phyloP scores from a whole-genome alignment of 2,888 invertebrate species.

The Nycteola revayana region DNA sequence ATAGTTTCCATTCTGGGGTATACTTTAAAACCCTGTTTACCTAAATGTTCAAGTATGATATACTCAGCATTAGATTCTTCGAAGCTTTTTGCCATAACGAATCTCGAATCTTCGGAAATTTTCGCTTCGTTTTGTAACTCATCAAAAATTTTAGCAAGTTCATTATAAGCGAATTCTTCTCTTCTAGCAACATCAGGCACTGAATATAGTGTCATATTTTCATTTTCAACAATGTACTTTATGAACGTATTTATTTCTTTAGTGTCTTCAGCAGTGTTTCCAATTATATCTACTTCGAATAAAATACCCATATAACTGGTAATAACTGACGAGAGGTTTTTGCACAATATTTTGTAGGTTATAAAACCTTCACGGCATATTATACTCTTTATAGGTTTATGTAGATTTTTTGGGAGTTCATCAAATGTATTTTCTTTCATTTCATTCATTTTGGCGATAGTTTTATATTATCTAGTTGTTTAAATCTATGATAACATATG shows the following conservation, averaged over 20 bases:
- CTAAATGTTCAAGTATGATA: constrained; percentile 52
- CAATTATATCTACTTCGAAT: constrained; percentile 44
- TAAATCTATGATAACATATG: too few species aligned
- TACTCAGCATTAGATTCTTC: constrained; percentile 37
- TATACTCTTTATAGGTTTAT: constrained; percentile 23
- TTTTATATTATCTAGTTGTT: too few species aligned
- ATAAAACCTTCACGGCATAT: constrained; percentile 33
- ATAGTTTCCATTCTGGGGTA: constrained; percentile 42
- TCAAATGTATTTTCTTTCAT: too few species aligned
- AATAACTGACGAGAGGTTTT: constrained; percentile 36
- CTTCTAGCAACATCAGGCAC: constrained; percentile 39
- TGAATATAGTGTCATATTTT: constrained; percentile 38
- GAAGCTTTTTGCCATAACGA: constrained; percentile 40
- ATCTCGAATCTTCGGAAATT: constrained; percentile 42
- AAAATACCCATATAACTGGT: constrained; percentile 46
- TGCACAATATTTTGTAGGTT: constrained; percentile 25
- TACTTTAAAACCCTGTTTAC: constrained; percentile 40
- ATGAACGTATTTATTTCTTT: constrained; percentile 47
- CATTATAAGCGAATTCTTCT: constrained; percentile 49
- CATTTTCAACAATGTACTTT: constrained; percentile 43
- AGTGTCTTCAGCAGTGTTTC: constrained; percentile 25
- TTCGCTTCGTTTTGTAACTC: constrained; percentile 42
- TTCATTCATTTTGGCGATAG: too few species aligned
- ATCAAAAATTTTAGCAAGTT: constrained; percentile 39
- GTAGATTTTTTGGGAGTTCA: constrained; percentile 18